Conservation (phyloP, 2,888 invertebrate genomes). For the Drosophila bunnanda region DNA sequence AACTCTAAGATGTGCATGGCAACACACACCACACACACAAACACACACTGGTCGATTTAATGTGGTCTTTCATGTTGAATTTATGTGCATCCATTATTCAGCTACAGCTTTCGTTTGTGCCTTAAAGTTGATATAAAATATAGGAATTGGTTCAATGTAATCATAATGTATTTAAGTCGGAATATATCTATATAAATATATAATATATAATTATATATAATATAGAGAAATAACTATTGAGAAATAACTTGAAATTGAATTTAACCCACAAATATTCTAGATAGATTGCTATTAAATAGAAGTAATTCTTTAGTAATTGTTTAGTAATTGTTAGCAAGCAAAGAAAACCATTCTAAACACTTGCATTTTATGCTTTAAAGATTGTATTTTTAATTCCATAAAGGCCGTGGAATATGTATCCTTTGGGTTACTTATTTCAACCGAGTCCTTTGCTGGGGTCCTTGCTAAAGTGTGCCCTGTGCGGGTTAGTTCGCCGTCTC, state of each 20-base stretch:
- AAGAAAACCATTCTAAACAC: not conserved
- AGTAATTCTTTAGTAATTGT: no score
- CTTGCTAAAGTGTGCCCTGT: slow-evolving; percentile 1
- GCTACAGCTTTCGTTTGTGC: not conserved
- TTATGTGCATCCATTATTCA: slow-evolving; percentile 17
- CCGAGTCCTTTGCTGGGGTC: not conserved
- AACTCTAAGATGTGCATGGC: slow-evolving; percentile 4
- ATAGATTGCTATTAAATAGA: no score
- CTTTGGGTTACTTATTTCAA: not conserved
- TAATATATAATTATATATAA: no score
- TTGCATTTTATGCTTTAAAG: not conserved
- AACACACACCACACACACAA: not conserved
- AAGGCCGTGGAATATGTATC: not conserved
- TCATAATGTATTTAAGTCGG: not conserved
- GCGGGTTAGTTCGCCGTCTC: slow-evolving; percentile 42
- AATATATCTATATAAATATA: not conserved
- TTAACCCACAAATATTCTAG: not conserved
- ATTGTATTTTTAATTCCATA: not conserved
- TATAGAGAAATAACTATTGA: not conserved
- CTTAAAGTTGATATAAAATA: not conserved
- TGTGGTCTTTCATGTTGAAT: not conserved
- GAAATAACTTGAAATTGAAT: not conserved
- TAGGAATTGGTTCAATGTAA: not conserved
- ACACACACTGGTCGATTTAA: not conserved
- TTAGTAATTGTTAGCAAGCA: no score